Percentiles rank a stretch among this genome's conserved stretches.
Conservation (phyloP, 1,140 invertebrate species). For the Apis florea region DNA sequence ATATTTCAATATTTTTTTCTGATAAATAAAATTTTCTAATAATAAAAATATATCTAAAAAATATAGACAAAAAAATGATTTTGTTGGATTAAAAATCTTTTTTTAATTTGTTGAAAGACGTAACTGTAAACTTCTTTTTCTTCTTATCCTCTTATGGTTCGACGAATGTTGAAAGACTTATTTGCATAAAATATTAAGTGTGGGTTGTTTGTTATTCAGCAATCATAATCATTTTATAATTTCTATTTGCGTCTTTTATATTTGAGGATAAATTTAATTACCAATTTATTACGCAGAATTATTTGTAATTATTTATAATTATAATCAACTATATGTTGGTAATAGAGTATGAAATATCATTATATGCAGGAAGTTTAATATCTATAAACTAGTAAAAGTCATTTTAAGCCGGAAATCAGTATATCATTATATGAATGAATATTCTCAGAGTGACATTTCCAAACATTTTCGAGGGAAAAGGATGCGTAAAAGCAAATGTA, state of each 20-base stretch:
- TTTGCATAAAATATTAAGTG: background rate
- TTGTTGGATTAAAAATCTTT: conserved; percentile 36
- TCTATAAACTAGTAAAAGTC: background rate
- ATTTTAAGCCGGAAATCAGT: background rate
- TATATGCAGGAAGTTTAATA: background rate
- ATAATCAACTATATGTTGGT: background rate
- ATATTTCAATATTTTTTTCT: background rate
- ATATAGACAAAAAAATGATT: background rate
- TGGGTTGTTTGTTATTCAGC: conserved; percentile 11
- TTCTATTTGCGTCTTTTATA: background rate
- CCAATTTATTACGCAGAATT: no score
- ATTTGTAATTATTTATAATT: background rate
- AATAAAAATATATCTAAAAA: background rate
- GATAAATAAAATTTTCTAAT: no score
- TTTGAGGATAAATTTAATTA: background rate
- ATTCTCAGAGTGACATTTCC: background rate
- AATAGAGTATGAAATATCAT: background rate
- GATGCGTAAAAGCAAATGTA: conserved; percentile 4
- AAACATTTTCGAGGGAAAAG: background rate
- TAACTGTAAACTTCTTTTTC: conserved; percentile 52
- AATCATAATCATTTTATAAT: background rate
- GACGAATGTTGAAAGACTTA: conserved; percentile 12
- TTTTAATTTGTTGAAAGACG: conserved; percentile 20
- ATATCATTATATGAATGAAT: background rate
- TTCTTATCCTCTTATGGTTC: conserved; percentile 2